phyloP scores from a whole-genome alignment of 2,113 vertebrate genomes.

The Agapornis roseicollis region DNA sequence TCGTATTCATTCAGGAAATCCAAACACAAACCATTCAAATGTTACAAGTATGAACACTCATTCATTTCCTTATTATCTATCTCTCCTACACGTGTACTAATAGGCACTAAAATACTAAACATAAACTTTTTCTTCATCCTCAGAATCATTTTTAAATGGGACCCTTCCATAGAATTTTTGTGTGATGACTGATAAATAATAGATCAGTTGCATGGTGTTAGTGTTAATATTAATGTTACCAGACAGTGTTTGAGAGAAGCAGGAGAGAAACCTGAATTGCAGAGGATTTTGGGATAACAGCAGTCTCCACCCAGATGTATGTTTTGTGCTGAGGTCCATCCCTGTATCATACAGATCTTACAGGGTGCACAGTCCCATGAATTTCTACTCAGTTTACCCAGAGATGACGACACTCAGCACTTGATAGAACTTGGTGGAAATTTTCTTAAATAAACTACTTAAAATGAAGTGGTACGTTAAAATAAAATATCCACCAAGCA shows the following conservation, averaged over 20 bases:
- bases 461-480: background rate
- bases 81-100: background rate
- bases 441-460: background rate
- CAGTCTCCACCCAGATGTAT: background rate
- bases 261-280: background rate
- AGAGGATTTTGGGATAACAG: background rate
- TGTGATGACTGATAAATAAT: background rate
- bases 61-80: conserved; percentile 26
- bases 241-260: background rate
- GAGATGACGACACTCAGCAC: background rate
- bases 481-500: background rate
- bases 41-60: background rate
- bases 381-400: background rate
- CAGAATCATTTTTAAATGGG: conserved; percentile 32
- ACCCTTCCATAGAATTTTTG: background rate
- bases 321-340: background rate
- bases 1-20: background rate
- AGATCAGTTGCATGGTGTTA: background rate
- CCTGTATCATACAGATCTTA: background rate
- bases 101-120: conserved; percentile 17
- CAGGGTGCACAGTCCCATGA: background rate
- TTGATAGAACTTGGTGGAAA: background rate
- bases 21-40: background rate
- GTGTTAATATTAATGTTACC: conserved; percentile 15
- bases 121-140: conserved; percentile 54